Evolutionary conservation across 2,888 invertebrate species (phyloP), one percentile per base, ranked within the genome.

Genomic region (Perithous albicinctus): DNA sequence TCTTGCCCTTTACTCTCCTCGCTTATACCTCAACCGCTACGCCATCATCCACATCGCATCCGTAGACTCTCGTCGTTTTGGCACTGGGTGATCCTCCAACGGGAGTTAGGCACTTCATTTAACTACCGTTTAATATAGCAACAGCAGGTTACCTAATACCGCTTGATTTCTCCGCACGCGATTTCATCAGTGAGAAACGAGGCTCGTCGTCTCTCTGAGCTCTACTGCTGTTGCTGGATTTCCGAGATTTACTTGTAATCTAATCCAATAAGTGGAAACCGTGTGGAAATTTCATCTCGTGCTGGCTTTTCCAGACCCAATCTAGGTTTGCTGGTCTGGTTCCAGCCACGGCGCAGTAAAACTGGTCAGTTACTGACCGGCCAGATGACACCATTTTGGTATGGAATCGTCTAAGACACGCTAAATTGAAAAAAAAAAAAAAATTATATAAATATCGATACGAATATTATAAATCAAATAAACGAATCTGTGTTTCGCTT

Each of bases 61-160:
- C 43, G 41, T 29, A 61, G 35, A 59, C 43, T 48, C 20, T 64
- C 59, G 23, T 54, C 54, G 56, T 38, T 26, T 23, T 18, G 66
- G 7, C 29, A 35, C 29, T n/a, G 35, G 15, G n/a, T n/a, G n/a
- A n/a, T 15, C 15, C 32, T 32, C 8, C 32, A 2, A 10, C 26
- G 32, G n/a, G 66, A 67, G 61, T 75, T 69, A 48, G 79, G 63
- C 63, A 64, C 64, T 69, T n/a, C 61, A 61, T 74, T 61, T 73
- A 79, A 79, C 66, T 79, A 74, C 29, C 73, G 41, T 61, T 78
- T 73, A 61, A 79, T 79, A 74, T 51, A 61, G 23, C 54, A 18
- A 72, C 35, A 32, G 59, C 10, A 59, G 23, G 35, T 26, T 15
- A 32, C 26, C 35, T 75, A 67, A 76, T 74, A 56, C 38, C 2